These are phyloP conservation scores for Oreochromis grahami DNA, from an alignment of 2,797 vertebrate genomes.

Conservation along the genomic window DNA sequence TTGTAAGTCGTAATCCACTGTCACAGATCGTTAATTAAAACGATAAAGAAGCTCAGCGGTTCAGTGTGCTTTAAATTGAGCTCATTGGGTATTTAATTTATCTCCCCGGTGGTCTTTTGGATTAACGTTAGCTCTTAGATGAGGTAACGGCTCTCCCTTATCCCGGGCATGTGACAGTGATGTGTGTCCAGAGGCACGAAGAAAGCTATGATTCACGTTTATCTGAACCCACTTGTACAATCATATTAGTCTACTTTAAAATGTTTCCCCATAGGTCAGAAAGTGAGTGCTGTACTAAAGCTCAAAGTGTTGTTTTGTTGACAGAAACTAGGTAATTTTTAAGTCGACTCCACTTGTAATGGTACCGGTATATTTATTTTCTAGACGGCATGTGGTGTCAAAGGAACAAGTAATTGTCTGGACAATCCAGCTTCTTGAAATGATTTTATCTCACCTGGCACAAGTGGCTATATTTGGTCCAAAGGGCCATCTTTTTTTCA, in stretches of 20 bases:
- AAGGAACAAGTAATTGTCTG: neutral
- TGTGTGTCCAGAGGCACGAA: slow-evolving; percentile 2
- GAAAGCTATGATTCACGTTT: slow-evolving; percentile 23
- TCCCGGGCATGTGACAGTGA: slow-evolving; percentile 33
- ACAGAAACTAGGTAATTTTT: neutral
- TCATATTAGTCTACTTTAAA: neutral
- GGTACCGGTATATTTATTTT: neutral
- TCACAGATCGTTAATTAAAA: neutral
- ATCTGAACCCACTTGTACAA: neutral
- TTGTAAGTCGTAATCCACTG: neutral
- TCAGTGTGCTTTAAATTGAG: neutral
- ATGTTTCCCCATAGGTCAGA: neutral
- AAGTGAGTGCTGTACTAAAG: neutral
- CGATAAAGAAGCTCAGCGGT: neutral
- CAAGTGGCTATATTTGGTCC: neutral
- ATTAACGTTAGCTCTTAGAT: neutral
- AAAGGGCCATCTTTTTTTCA: slow-evolving; percentile 27
- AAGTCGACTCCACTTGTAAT: neutral
- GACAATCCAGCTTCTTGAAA: neutral
- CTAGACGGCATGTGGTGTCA: neutral
- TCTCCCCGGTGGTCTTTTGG: neutral
- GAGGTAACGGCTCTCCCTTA: neutral
- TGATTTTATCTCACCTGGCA: neutral
- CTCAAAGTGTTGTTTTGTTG: neutral
- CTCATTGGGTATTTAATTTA: neutral